phyloP scores from a whole-genome alignment of 2,113 vertebrate species.

The Thryonomys swinderianus region DNA sequence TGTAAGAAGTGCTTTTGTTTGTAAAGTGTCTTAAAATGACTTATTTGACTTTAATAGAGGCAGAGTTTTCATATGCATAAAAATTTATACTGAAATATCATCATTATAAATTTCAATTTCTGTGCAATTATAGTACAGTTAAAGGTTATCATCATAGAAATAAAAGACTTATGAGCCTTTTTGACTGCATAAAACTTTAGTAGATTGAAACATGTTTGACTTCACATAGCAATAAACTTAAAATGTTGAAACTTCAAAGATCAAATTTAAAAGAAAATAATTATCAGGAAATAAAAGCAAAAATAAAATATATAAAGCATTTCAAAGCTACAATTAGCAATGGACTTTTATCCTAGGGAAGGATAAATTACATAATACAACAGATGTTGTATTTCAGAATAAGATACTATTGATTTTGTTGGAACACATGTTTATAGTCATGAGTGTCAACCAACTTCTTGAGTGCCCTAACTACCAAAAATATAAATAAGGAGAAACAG shows the following conservation, averaged over 20 bases:
- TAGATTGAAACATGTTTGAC: background rate
- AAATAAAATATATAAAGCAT: constrained; percentile 53
- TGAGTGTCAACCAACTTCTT: background rate
- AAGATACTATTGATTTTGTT: constrained; percentile 38
- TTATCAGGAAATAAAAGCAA: constrained; percentile 27
- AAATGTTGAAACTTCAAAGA: constrained; percentile 71
- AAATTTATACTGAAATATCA: constrained; percentile 52
- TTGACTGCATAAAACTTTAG: constrained; percentile 25
- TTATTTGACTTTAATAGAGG: constrained; percentile 1
- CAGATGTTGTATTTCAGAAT: constrained; percentile 54
- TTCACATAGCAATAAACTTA: constrained; percentile 3
- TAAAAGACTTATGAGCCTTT: background rate
- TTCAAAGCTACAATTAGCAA: constrained; percentile 20
- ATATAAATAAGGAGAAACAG: constrained; percentile 24
- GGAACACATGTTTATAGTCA: background rate
- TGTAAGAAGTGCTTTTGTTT: background rate
- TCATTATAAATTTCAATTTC: constrained; percentile 8
- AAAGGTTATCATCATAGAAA: background rate
- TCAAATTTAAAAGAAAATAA: constrained; percentile 7
- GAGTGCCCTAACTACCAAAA: background rate
- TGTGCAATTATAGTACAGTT: background rate
- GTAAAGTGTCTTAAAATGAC: background rate
- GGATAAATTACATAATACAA: background rate
- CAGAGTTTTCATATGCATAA: background rate
- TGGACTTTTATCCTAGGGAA: constrained; percentile 5